Base-by-base conservation (phyloP, 2,888 invertebrate genomes). In the Slavum lentiscoides region DNA sequence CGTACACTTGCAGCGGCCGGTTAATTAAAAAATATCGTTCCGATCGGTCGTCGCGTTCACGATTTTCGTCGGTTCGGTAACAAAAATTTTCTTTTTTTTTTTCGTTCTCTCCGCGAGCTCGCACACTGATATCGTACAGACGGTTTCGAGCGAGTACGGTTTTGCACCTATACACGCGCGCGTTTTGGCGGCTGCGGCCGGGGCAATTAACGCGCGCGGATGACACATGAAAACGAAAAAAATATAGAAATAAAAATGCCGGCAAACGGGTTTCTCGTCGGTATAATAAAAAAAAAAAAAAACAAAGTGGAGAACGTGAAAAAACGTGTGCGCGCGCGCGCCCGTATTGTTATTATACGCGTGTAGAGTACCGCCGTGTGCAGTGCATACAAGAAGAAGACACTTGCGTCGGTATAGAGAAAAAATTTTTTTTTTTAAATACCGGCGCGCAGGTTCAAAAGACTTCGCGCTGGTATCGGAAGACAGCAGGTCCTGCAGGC, bases 221-320 rank as follows among this genome's bases (percentile, higher is more conserved):
- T 70, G 80, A 80, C 80, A 80, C 80, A 80, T 70, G 55, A 76
- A 68, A 70, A 77, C 72, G 61, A 43, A 67, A 67, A 67, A 43
- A 67, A 61, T 30, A n/a, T n/a, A n/a, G 2, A 70, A 70, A 70
- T 68, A 58, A 62, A 80, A 70, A 80, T 80, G 80, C 80, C 23
- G 70, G 64, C 80, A 72, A 80, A 80, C 80, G 70, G 64, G 80
- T 80, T 80, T 80, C 55, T 61, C 59, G 75, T 75, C 43, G 67
- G 75, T 77, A 49, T 13, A 62, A 77, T 77, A 77, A 77, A 77
- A 30, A 30, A 30, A 30, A 30, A 30, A 30, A 30, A 30, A 76
- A 68, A 76, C 67, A 30, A 67, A 68, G 59, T 59, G 75, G 58
- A 59, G 49, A 59, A 76, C 17, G 39, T 30, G 30, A 74, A 74